Evolutionary conservation across 2,113 vertebrate species (phyloP).

Genomic region (Neogobius melanostomus): DNA sequence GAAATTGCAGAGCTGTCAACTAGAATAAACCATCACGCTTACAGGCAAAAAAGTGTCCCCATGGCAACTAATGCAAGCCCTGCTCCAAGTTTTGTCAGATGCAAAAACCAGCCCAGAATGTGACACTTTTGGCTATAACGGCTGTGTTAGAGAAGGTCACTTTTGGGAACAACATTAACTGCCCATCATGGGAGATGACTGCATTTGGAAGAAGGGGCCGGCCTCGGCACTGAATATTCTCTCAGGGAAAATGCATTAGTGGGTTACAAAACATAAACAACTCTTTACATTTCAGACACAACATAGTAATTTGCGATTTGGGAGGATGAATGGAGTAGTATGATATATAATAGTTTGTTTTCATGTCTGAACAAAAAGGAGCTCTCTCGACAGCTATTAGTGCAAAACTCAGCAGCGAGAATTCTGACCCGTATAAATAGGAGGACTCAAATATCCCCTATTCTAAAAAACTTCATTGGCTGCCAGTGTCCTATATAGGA

Average conservation of each 20-base stretch:
- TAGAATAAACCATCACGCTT: slow-evolving; percentile 50
- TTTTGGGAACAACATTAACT: neutral
- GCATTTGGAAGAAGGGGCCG: neutral
- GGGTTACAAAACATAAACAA: neutral
- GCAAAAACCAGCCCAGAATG: slow-evolving; percentile 14
- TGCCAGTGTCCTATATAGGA: too few species aligned
- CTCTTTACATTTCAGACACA: too few species aligned
- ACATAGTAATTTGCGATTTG: too few species aligned
- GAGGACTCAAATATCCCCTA: too few species aligned
- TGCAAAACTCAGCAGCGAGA: too few species aligned
- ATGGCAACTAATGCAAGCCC: slow-evolving; percentile 23
- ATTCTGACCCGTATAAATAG: too few species aligned
- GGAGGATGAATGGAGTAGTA: too few species aligned
- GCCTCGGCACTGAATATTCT: neutral
- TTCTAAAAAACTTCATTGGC: too few species aligned
- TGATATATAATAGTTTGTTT: too few species aligned
- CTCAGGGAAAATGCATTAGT: neutral
- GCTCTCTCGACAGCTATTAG: too few species aligned
- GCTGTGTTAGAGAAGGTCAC: neutral
- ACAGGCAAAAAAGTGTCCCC: slow-evolving; percentile 28
- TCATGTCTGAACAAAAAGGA: too few species aligned
- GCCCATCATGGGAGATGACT: neutral
- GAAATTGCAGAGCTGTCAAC: slow-evolving; percentile 57
- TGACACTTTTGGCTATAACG: slow-evolving; percentile 24
- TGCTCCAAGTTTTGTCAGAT: slow-evolving; percentile 11